Base-by-base conservation (phyloP, 1,140 invertebrate genomes). In the Hyposmocoma kahamanoa region DNA sequence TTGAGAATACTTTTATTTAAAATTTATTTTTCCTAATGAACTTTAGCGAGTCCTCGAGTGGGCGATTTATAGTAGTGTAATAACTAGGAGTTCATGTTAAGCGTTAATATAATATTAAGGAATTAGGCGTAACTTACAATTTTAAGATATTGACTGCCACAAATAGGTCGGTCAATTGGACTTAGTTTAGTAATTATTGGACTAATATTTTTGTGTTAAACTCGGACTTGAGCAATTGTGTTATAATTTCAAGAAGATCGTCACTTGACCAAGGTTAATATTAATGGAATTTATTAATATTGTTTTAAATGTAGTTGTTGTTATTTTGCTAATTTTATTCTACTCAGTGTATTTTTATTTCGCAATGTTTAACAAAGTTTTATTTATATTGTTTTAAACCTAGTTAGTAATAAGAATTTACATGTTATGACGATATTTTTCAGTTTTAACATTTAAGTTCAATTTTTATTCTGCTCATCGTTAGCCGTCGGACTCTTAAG, bases 1-100 rank as follows among this genome's bases (percentile, higher is more conserved):
- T 72, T 75, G 66, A 80, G 58, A 76, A 69, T 76, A 83, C 80
- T 83, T 81, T 71, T 66, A 67, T 75, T 83, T 80, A 62, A 71
- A 71, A 66, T 70, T 80, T 77, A 68, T 80, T 81, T 81, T 81
- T 70, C 56, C 67, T 59, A 64, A 71, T 46, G 60, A 62, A 67
- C 59, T n/a, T n/a, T 61, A 65, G 59, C 67, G 71, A 67, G 59
- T 65, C 58, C 52, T 71, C 54, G 67, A 72, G 72, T 78, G 73
- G 71, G 60, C 70, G 69, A 65, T 69, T 60, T 53, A 73, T 71
- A 50, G n/a, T 3, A 30, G 42, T 68, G 42, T 50, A 49, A 62
- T 60, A 67, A 67, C 50, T 38, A 38, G 36, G 15, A 47, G 39
- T 24, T 67, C 68, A 55, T 53, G 46, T 45, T 64, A 71, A 71